phyloP scores from a whole-genome alignment of 2,888 invertebrate genomes.

The Ecdyonurus torrentis region DNA sequence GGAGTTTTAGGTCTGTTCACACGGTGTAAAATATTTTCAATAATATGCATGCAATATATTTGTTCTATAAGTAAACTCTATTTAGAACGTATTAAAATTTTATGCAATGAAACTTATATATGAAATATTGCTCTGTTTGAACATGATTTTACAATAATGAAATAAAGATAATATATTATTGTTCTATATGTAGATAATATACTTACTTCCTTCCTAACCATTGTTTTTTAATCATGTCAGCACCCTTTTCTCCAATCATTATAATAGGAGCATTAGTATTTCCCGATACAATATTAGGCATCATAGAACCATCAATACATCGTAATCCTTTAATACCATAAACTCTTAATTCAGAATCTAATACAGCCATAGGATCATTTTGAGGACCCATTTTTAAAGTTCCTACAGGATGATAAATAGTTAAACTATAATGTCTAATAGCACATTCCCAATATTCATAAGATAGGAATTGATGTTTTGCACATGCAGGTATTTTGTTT shows the following conservation, averaged over 20 bases:
- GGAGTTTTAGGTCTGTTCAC: no score
- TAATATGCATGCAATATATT: no score
- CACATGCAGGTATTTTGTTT: slow-evolving; percentile 14
- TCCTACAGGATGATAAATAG: slow-evolving; percentile 17
- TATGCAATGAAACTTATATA: no score
- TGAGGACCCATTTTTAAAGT: slow-evolving; percentile 20
- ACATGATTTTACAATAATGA: not conserved
- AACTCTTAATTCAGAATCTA: slow-evolving; percentile 17
- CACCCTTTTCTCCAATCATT: slow-evolving; percentile 22
- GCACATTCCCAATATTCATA: slow-evolving; percentile 18
- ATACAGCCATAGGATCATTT: slow-evolving; percentile 18
- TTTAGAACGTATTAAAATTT: no score
- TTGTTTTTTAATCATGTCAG: slow-evolving; percentile 15
- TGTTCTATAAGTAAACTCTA: no score
- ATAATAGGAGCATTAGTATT: slow-evolving; percentile 22
- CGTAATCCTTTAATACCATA: slow-evolving; percentile 20
- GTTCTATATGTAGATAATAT: not conserved
- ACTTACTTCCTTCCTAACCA: not conserved
- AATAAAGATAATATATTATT: not conserved
- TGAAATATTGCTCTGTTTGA: no score
- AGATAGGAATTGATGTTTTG: slow-evolving; percentile 12
- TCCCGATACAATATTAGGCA: slow-evolving; percentile 21
- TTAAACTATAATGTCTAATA: slow-evolving; percentile 13
- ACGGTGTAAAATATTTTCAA: no score
- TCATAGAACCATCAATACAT: slow-evolving; percentile 24